Percentiles rank a stretch among this genome's conserved stretches.
phyloP scores from a whole-genome alignment of 1,140 invertebrate genomes.

The Acyrthosiphon pisum region DNA sequence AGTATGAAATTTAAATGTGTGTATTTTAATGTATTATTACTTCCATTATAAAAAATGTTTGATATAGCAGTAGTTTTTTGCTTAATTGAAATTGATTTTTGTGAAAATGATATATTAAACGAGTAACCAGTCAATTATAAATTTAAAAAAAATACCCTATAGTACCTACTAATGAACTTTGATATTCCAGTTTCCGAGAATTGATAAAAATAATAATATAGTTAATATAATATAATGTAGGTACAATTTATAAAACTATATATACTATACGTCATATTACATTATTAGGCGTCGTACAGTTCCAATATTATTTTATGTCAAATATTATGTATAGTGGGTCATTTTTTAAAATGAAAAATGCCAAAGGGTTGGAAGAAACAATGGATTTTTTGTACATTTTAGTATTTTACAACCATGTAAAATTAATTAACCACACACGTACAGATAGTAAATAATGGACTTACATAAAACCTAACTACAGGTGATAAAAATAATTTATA shows the following conservation, averaged over 20 bases:
- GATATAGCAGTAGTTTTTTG: neutral
- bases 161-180: neutral
- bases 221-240: too few relatives aligned
- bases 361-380: neutral
- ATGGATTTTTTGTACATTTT: neutral
- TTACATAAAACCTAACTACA: conserved; percentile 4
- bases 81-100: neutral
- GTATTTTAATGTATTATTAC: neutral
- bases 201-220: neutral
- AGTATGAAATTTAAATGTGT: neutral
- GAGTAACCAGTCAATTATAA: neutral
- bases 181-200: neutral
- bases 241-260: neutral
- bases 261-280: neutral
- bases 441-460: neutral
- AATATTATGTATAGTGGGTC: neutral
- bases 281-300: neutral
- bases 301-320: conserved; percentile 12
- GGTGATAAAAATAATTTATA: neutral
- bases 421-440: neutral
- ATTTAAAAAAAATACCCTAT: neutral
- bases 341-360: neutral
- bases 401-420: neutral
- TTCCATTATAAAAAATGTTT: neutral
- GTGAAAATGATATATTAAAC: neutral